Evolutionary conservation across 2,797 vertebrate species (phyloP).

Genomic region (Sorex maritimensis): DNA sequence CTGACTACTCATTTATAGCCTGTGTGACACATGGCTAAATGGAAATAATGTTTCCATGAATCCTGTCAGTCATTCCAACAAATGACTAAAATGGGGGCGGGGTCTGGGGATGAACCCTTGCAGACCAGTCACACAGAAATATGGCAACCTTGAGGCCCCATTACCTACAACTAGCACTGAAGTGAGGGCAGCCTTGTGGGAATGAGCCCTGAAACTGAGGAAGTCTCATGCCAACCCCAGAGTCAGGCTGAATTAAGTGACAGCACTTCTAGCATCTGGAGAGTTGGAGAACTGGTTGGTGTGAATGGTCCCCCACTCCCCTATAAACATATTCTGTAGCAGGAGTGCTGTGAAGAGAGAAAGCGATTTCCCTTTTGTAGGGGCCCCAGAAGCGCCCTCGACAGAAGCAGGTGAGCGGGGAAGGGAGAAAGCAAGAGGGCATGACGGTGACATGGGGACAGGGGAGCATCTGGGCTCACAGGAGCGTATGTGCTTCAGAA

Average conservation of each 20-base stretch:
- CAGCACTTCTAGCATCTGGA: not conserved
- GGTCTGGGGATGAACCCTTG: accelerated
- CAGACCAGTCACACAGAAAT: not conserved
- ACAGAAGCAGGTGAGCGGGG: not conserved
- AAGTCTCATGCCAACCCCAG: not conserved
- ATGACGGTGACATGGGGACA: not conserved
- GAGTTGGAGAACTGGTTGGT: not conserved
- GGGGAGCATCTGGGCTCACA: not conserved
- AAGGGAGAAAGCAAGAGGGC: not conserved
- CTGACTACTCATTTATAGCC: not conserved
- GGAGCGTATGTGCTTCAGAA: not conserved
- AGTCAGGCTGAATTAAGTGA: not conserved
- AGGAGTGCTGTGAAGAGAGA: not conserved
- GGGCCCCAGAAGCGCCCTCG: not conserved
- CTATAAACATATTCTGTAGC: not conserved
- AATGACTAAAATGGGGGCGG: not conserved
- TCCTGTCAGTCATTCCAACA: not conserved
- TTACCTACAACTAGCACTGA: not conserved
- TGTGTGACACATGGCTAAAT: not conserved
- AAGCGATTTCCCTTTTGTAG: not conserved
- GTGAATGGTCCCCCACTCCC: not conserved
- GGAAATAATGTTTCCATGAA: not conserved
- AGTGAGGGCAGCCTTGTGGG: not conserved
- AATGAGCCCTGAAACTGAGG: not conserved
- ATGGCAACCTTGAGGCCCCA: not conserved